These are phyloP conservation scores for rat (Rattus norvegicus) DNA, from an alignment of 2,113 vertebrate genomes.

Conservation along the genomic window GRCr8 NC_086028.1:33210001-33210500, in stretches of 20 bases:
- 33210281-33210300: background rate
- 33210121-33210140: background rate
- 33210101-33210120: background rate
- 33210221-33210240: background rate
- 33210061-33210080: background rate
- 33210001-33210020: background rate
- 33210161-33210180: background rate
- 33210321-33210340: background rate
- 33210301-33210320: background rate
- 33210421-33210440: background rate
- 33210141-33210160: background rate
- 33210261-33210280: background rate
- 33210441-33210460: background rate
- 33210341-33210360: background rate
- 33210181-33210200: background rate
- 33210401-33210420: background rate
- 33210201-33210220: background rate
- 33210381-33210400: background rate
- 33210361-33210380: background rate
- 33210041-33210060: background rate
- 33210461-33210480: background rate
- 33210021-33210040: background rate
- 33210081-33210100: background rate
- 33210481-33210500: background rate
- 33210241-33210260: background rate